phyloP scores from a whole-genome alignment of 2,113 vertebrate genomes.

The Cettia cetti region DNA sequence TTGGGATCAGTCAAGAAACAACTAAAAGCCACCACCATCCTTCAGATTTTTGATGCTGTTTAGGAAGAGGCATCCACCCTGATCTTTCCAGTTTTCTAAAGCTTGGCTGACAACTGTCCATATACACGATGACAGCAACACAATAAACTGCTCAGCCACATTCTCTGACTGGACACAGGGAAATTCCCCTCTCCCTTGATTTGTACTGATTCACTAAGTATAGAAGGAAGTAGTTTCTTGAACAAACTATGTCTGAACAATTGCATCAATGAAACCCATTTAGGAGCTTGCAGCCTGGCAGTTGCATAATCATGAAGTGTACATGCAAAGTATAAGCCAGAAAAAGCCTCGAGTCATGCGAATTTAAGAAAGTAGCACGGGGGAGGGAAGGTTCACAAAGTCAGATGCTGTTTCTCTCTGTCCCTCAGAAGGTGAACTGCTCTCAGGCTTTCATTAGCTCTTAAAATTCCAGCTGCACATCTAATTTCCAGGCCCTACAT shows the following conservation, averaged over 20 bases:
- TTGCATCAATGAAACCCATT: background rate
- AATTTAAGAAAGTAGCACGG: background rate
- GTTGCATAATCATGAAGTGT: background rate
- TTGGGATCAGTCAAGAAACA: background rate
- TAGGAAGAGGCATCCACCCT: background rate
- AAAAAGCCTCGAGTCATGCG: background rate
- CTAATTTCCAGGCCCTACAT: background rate
- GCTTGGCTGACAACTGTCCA: background rate
- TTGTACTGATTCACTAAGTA: rapidly evolving
- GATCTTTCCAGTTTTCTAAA: background rate
- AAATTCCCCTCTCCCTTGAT: background rate
- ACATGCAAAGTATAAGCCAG: background rate
- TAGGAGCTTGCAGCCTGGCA: background rate
- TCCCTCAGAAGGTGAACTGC: background rate
- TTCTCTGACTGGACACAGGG: background rate
- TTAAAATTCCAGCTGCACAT: constrained; percentile 12
- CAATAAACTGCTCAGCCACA: background rate
- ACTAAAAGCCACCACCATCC: background rate
- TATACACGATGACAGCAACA: background rate
- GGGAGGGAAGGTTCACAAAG: background rate
- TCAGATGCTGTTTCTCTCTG: background rate
- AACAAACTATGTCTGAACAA: background rate
- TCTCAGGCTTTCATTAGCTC: background rate
- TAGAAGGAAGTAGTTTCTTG: background rate
- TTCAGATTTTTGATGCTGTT: background rate